Evolutionary conservation across 2,113 vertebrate species (phyloP), one percentile per base, ranked within the genome.

Genomic region (Neofelis nebulosa): DNA sequence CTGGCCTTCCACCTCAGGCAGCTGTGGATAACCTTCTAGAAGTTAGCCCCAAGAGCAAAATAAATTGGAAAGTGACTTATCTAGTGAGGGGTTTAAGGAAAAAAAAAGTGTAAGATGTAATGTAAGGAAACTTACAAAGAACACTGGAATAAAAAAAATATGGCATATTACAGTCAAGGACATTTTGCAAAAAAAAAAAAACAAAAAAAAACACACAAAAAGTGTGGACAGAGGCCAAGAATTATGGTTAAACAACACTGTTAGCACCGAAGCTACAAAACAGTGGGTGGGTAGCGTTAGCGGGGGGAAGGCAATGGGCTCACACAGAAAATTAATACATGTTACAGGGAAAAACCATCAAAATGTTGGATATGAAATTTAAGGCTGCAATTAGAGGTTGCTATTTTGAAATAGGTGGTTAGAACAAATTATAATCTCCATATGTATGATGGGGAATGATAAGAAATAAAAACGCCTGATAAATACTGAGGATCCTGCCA

Each of bases 141-240:
- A 41, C 18, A 66, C 19, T 69, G 23, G 33, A 91, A 83, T 71
- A 45, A 85, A 92, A 93, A 96, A 81, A 82, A 14, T 25, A 95
- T 18, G 69, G 55, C 74, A 92, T 63, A 65, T 71, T 86, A 18
- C 55, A 82, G 36, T 94, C 85, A 95, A 95, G 95, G 78, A 81
- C n/a, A 88, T 89, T 94, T 89, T 96, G 71, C 25, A 48, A 55
- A 82, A 76, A 93, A 95, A 83, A 50, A 63, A 86, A 63, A 95
- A 45, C n/a, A n/a, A n/a, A n/a, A 52, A 41, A 82, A 16, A 93
- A 45, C 45, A 45, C 7, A 83, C 31, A 63, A 86, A n/a, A 61
- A 5, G 79, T 9, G n/a, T 66, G 74, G 79, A 45, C 73, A 84
- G 86, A 84, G 7, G 81, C 89, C 95, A 97, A 88, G 79, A 79